Conservation (phyloP, 1,140 invertebrate species). For the Dermatophagoides farinae region DNA sequence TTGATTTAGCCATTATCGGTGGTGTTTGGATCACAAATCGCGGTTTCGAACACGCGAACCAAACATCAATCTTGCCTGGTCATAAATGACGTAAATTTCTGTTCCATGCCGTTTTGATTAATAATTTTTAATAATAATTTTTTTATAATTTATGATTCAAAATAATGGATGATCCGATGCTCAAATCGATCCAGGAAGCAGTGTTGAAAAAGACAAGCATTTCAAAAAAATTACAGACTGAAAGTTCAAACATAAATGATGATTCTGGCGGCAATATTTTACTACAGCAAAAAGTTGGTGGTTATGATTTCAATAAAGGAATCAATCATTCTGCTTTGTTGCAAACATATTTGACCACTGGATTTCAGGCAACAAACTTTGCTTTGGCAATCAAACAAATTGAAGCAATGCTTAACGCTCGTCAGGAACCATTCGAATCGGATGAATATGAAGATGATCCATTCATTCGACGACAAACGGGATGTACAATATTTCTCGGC, state of each 20-base stretch:
- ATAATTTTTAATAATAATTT: no score
- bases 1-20: slow-evolving; percentile 24
- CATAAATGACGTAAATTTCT: not conserved
- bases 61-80: not conserved
- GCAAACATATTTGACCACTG: slow-evolving; percentile 51
- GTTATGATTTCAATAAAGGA: slow-evolving; percentile 83
- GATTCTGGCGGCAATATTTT: not conserved
- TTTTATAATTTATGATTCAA: not conserved
- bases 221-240: not conserved
- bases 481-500: slow-evolving; percentile 90
- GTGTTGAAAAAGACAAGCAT: not conserved
- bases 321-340: slow-evolving; percentile 68
- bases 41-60: not conserved
- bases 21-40: not conserved
- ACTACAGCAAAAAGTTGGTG: slow-evolving; percentile 25
- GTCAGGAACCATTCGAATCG: slow-evolving; percentile 38
- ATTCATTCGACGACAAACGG: slow-evolving; percentile 50
- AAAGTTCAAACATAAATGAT: not conserved
- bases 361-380: slow-evolving; percentile 93
- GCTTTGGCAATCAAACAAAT: slow-evolving; percentile 73
- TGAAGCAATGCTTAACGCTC: slow-evolving; percentile 56
- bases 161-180: not conserved
- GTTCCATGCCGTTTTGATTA: no score
- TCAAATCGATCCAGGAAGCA: not conserved
- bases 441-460: slow-evolving; percentile 45